A percentile compares a stretch with the other conserved stretches of the same genome.
Evolutionary conservation across 2,888 invertebrate genomes (phyloP).

Genomic region (Drosophila flavopinicola): DNA sequence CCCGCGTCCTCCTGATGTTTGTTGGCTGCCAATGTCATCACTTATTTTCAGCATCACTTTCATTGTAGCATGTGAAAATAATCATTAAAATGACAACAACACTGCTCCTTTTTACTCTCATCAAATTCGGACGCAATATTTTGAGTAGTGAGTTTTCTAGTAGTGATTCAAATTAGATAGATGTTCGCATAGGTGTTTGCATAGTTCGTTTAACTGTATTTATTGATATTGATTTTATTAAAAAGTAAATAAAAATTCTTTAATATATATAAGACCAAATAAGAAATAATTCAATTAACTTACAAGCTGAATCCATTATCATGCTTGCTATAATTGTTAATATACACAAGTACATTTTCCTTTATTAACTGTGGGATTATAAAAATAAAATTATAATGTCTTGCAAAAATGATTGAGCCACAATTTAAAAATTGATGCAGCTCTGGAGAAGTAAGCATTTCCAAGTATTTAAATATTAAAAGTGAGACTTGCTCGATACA

Average conservation of each 20-base stretch:
- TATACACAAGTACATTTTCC: too few species aligned
- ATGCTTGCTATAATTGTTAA: too few species aligned
- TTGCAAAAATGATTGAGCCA: neutral
- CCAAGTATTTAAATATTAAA: slow-evolving; percentile 4
- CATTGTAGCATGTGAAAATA: slow-evolving; percentile 50
- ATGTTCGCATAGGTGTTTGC: too few species aligned
- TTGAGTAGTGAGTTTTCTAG: slow-evolving; percentile 15
- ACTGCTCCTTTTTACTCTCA: neutral
- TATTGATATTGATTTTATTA: too few species aligned
- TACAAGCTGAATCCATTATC: too few species aligned
- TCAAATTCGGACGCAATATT: slow-evolving; percentile 36
- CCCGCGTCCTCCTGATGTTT: neutral
- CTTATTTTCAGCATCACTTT: slow-evolving; percentile 61
- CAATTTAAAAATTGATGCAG: slow-evolving; percentile 2
- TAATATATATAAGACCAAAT: too few species aligned
- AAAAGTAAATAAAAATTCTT: too few species aligned
- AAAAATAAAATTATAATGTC: too few species aligned
- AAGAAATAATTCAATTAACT: too few species aligned
- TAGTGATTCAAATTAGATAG: neutral
- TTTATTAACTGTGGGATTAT: too few species aligned
- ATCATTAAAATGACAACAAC: slow-evolving; percentile 38
- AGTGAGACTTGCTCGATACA: neutral
- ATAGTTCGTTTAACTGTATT: too few species aligned
- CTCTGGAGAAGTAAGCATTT: neutral
- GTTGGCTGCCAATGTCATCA: slow-evolving; percentile 65